phyloP scores from a whole-genome alignment of 2,113 vertebrate species.

The Lasiurus borealis region DNA sequence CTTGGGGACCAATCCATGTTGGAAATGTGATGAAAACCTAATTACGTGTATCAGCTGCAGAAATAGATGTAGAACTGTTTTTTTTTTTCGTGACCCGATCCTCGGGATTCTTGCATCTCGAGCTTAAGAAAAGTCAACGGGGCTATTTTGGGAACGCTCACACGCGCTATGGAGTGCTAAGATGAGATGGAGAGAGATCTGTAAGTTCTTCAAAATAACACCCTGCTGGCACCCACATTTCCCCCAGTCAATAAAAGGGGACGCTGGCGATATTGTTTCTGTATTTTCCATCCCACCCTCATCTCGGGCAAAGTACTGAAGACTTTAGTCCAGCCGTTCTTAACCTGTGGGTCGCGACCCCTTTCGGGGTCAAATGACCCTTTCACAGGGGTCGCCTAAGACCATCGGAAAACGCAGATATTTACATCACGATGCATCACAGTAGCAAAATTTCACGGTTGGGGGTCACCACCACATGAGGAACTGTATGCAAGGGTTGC shows the following conservation, averaged over 20 bases:
- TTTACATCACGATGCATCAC: too few relatives aligned
- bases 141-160: slow-evolving; percentile 40
- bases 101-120: slow-evolving; percentile 45
- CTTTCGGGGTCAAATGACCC: too few relatives aligned
- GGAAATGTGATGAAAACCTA: slow-evolving; percentile 76
- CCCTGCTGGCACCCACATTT: not conserved
- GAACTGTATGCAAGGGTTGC: too few relatives aligned
- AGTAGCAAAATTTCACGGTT: too few relatives aligned
- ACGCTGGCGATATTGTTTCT: slow-evolving; percentile 17
- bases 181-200: slow-evolving; percentile 20
- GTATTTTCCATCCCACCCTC: not conserved
- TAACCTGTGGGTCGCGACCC: too few relatives aligned
- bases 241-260: slow-evolving; percentile 48
- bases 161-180: slow-evolving; percentile 14
- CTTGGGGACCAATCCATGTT: slow-evolving; percentile 52
- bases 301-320: not conserved
- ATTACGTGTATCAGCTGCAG: slow-evolving; percentile 65
- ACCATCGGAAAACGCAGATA: too few relatives aligned
- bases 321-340: too few relatives aligned
- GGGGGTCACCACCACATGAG: too few relatives aligned
- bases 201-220: slow-evolving; percentile 31
- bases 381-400: too few relatives aligned
- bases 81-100: slow-evolving; percentile 59
- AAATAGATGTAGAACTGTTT: slow-evolving; percentile 51
- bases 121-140: slow-evolving; percentile 50